Evolutionary conservation across 1,140 invertebrate genomes (phyloP).

Genomic region (Colletes gigas): DNA sequence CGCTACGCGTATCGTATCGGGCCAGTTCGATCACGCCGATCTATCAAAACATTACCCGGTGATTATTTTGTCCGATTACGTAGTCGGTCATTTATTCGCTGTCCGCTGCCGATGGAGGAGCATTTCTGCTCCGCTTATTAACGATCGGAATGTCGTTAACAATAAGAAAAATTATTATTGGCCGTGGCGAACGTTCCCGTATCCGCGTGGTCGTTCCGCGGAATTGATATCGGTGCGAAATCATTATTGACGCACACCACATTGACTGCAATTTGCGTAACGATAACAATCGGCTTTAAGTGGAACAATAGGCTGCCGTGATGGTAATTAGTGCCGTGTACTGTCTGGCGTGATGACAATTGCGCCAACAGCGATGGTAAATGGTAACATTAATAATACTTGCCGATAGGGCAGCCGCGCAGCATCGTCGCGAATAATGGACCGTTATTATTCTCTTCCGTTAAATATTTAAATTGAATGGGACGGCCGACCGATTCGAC

Average conservation of each 20-base stretch:
- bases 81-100: conserved; percentile 37
- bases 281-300: conserved; percentile 68
- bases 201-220: background rate
- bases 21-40: conserved; percentile 44
- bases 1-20: conserved; percentile 26
- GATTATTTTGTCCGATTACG: conserved; percentile 49
- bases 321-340: conserved; percentile 66
- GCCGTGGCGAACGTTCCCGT: background rate
- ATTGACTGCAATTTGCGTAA: conserved; percentile 69
- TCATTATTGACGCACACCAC: conserved; percentile 61
- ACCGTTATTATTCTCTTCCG: conserved; percentile 46
- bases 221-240: conserved; percentile 67
- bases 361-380: conserved; percentile 61
- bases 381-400: conserved; percentile 66
- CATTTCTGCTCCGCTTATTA: conserved; percentile 43
- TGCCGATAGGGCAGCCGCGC: conserved; percentile 40
- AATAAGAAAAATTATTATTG: conserved; percentile 33
- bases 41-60: conserved; percentile 34
- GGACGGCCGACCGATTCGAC: conserved; percentile 20
- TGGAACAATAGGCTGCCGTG: conserved; percentile 67
- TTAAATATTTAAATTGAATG: conserved; percentile 52
- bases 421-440: conserved; percentile 30
- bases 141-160: conserved; percentile 46
- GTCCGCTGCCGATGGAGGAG: conserved; percentile 21
- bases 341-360: conserved; percentile 66